Evolutionary conservation across 2,113 vertebrate genomes (phyloP), one percentile per base, ranked within the genome.

Genomic region (Chloropsis cyanopogon): DNA sequence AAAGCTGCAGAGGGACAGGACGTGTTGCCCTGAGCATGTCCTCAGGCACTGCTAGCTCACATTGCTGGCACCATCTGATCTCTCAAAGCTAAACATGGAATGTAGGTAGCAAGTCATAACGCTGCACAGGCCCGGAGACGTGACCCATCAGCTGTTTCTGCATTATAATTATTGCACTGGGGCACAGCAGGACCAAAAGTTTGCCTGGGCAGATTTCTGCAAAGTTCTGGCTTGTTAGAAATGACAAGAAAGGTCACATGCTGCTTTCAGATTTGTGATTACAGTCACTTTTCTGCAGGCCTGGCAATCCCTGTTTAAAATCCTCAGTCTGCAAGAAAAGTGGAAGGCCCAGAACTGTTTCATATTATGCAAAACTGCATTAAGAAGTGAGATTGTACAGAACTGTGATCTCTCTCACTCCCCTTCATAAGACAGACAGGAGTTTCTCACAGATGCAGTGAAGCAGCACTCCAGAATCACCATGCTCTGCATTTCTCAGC

Each of bases 31-130:
- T 29, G 76, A 65, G 85, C 72, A 44, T 96, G 93, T 95, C 94
- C 83, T 88, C 88, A 71, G 93, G 86, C 61, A 1, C 94, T 81
- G 86, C 65, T 68, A 90, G 95, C 94, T 96, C 95, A 93, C 90
- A 4, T 95, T 97, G 94, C 94, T 82, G 82, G 91, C 85, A 95
- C 96, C 95, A 93, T 95, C 88, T 94, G 92, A 96, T 92, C 87
- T 21, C 93, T 73, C 82, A 76, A 85, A 95, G 92, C 95, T 93
- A 95, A 96, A 96, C 93, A 94, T 81, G 93, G 95, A 95, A 96
- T 97, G 95, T 97, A 96, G 95, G 95, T 95, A 96, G 95, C 95
- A 96, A 96, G 92, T 93, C 92, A 95, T 25, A 96, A 95, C 49
- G 19, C 90, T 75, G 85, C 0, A 19, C 92, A 83, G 93, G 88